These are phyloP conservation scores for Anodontia alba DNA, from an alignment of 2,888 invertebrate genomes.

Conservation along the genomic window DNA sequence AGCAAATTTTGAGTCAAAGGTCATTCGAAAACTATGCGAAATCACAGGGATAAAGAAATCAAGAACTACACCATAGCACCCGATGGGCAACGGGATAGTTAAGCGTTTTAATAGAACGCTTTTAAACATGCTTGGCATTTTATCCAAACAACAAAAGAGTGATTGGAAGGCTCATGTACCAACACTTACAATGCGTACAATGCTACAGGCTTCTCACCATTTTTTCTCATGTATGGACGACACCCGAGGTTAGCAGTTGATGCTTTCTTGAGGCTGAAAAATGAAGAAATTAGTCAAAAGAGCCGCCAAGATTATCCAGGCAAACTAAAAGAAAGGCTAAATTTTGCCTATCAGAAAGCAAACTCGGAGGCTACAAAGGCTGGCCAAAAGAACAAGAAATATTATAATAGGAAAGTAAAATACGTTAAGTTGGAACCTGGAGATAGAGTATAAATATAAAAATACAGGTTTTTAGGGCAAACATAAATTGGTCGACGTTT, in stretches of 20 bases:
- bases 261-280: neutral
- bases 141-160: neutral
- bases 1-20: constrained; percentile 37
- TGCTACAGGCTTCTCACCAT: neutral
- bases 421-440: neutral
- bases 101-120: neutral
- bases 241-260: neutral
- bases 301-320: neutral
- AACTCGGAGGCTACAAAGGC: neutral
- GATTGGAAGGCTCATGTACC: neutral
- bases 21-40: constrained; percentile 31
- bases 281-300: neutral
- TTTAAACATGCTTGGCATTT: neutral
- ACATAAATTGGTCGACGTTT: too few relatives aligned
- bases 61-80: constrained; percentile 2
- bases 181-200: neutral
- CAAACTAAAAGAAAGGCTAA: neutral
- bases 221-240: constrained; percentile 3
- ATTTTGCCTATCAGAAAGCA: neutral
- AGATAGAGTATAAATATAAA: neutral
- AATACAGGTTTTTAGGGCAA: neutral
- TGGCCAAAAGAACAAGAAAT: neutral
- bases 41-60: neutral
- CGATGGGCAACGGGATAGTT: neutral
- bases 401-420: neutral